Evolutionary conservation across 2,797 vertebrate genomes (phyloP).

Genomic region (Glossophaga mutica): DNA sequence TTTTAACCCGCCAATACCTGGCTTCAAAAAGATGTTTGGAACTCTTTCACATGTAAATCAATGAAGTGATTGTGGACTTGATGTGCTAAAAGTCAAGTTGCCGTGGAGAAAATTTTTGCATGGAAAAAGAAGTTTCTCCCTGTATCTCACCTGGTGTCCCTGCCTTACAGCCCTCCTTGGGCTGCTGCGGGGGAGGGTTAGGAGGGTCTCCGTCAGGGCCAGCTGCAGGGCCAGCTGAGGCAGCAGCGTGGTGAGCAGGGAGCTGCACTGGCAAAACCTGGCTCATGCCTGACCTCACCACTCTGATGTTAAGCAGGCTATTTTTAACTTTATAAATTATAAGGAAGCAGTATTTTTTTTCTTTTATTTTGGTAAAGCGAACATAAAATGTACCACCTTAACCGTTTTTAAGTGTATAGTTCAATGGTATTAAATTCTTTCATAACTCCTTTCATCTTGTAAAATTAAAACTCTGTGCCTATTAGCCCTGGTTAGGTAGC

Average conservation of each 20-base stretch:
- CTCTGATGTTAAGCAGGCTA: background rate
- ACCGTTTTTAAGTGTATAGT: background rate
- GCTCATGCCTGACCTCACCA: background rate
- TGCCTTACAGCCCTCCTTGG: background rate
- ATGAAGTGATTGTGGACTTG: background rate
- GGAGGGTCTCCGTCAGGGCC: background rate
- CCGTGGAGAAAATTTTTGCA: background rate
- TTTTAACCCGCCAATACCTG: constrained; percentile 18
- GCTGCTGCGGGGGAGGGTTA: background rate
- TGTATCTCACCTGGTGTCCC: background rate
- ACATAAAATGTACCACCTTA: background rate
- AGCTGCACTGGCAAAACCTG: background rate
- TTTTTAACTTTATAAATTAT: background rate
- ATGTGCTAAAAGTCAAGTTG: background rate
- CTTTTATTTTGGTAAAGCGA: background rate
- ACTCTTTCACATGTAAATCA: background rate
- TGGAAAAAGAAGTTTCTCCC: background rate
- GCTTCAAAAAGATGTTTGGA: background rate
- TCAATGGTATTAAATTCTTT: background rate
- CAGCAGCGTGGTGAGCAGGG: too few species aligned
- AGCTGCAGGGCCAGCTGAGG: background rate
- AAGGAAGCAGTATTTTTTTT: background rate
- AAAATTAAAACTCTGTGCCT: background rate
- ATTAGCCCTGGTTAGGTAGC: background rate
- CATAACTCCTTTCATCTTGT: background rate